phyloP scores from a whole-genome alignment of 2,797 vertebrate species.

The Pseudochromis fuscus region DNA sequence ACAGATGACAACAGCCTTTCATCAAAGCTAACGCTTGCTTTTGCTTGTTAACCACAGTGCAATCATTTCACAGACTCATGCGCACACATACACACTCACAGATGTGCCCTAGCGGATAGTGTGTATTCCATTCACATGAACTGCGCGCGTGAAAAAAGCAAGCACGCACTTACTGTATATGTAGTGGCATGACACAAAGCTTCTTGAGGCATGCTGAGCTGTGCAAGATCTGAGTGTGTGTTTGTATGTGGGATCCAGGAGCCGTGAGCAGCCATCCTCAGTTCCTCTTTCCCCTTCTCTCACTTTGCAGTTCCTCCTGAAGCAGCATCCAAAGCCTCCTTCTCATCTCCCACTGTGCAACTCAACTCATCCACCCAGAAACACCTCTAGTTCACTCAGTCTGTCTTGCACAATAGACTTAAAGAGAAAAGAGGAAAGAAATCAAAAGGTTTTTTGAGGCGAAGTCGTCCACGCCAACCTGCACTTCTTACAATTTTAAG shows the following conservation, averaged over 20 bases:
- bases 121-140: slow-evolving; percentile 20
- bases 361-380: slow-evolving; percentile 69
- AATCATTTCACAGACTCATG: slow-evolving; percentile 63
- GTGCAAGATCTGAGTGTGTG: slow-evolving; percentile 49
- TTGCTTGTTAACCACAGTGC: slow-evolving; percentile 69
- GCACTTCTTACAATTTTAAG: slow-evolving; percentile 68
- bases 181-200: slow-evolving; percentile 46
- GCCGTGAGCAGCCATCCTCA: slow-evolving; percentile 49
- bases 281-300: slow-evolving; percentile 41
- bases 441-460: slow-evolving; percentile 48
- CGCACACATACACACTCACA: slow-evolving; percentile 32
- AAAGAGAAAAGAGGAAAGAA: slow-evolving; percentile 51
- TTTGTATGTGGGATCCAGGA: slow-evolving; percentile 28
- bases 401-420: slow-evolving; percentile 57
- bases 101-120: slow-evolving; percentile 16
- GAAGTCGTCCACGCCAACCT: slow-evolving; percentile 46
- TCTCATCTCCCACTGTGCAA: slow-evolving; percentile 67
- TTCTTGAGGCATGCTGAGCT: slow-evolving; percentile 42
- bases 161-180: slow-evolving; percentile 4
- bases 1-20: slow-evolving; percentile 85
- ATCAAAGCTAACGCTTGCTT: slow-evolving; percentile 80
- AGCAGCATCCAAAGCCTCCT: slow-evolving; percentile 57
- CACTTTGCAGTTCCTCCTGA: slow-evolving; percentile 53
- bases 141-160: slow-evolving; percentile 17
- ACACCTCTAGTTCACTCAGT: slow-evolving; percentile 62